phyloP scores from a whole-genome alignment of 2,888 invertebrate genomes.

The Luffia ferchaultella region DNA sequence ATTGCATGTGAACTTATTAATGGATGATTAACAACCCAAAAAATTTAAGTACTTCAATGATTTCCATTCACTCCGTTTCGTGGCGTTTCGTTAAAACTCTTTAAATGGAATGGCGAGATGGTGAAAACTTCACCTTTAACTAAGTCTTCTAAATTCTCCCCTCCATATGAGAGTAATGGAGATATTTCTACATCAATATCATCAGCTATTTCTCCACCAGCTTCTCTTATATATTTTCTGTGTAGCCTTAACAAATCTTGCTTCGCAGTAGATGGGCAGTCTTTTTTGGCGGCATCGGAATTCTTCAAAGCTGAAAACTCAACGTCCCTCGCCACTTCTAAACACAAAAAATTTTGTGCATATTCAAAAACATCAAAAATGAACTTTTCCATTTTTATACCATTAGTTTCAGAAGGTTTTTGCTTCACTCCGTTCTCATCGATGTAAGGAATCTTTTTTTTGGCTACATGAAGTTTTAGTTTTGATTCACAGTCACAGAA shows the following conservation, averaged over 20 bases:
- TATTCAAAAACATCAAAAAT: constrained; percentile 98
- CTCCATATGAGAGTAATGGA: constrained; percentile 88
- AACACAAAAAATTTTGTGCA: constrained; percentile 88
- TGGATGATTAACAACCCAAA: too few species aligned
- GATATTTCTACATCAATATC: constrained; percentile 87
- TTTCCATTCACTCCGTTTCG: constrained; percentile 32
- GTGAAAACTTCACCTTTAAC: constrained; percentile 73
- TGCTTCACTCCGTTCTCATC: constrained; percentile 74
- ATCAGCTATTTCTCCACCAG: constrained; percentile 78
- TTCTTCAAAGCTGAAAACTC: constrained; percentile 99
- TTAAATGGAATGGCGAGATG: constrained; percentile 70
- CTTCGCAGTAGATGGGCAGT: constrained; percentile 89
- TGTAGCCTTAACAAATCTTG: constrained; percentile 81
- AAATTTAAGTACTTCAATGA: constrained; percentile 27
- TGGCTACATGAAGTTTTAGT: constrained; percentile 92
- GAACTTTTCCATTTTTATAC: constrained; percentile 99
- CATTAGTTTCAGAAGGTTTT: constrained; percentile 86
- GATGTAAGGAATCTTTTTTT: constrained; percentile 94
- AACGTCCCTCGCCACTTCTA: constrained; percentile 89
- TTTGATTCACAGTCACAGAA: constrained; percentile 78
- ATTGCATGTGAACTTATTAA: too few species aligned
- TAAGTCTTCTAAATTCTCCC: constrained; percentile 79
- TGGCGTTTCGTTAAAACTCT: constrained; percentile 40
- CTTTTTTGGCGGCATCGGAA: constrained; percentile 84
- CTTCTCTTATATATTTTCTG: constrained; percentile 78